phyloP scores from a whole-genome alignment of 2,888 invertebrate species.

The Eurytoma adleriae region DNA sequence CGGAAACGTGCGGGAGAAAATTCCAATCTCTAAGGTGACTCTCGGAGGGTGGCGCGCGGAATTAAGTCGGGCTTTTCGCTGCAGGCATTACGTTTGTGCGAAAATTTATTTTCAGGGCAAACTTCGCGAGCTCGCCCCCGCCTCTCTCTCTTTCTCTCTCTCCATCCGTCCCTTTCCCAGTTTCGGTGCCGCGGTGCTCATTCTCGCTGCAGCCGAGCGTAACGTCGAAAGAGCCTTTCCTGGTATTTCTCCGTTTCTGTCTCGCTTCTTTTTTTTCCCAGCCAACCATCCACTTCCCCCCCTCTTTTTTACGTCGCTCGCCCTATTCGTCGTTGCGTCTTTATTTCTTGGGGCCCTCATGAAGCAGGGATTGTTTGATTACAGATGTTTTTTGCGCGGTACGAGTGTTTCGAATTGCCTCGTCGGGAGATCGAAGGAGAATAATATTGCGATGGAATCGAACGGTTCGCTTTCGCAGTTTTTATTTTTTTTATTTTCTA shows the following conservation, averaged over 20 bases:
- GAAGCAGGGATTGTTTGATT: too few species aligned
- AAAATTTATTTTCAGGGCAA: slow-evolving; percentile 60
- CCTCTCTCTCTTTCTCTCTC: neutral
- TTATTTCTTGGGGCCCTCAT: neutral
- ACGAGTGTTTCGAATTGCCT: too few species aligned
- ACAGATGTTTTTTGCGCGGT: too few species aligned
- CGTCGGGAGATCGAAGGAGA: too few species aligned
- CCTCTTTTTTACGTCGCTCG: neutral
- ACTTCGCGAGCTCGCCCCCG: slow-evolving; percentile 41
- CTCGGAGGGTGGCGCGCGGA: slow-evolving; percentile 37
- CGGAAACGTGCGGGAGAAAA: slow-evolving; percentile 10
- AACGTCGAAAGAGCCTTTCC: slow-evolving; percentile 51
- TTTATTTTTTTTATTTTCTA: too few species aligned
- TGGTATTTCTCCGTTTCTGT: slow-evolving; percentile 37
- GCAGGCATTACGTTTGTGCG: slow-evolving; percentile 60
- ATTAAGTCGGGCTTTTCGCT: slow-evolving; percentile 58
- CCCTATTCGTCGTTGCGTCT: slow-evolving; percentile 9
- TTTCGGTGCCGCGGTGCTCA: slow-evolving; percentile 21
- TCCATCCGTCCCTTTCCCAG: neutral
- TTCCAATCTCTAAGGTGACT: slow-evolving; percentile 53
- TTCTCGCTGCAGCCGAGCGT: slow-evolving; percentile 43
- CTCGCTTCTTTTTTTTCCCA: slow-evolving; percentile 12
- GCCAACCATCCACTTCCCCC: neutral
- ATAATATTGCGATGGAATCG: too few species aligned
- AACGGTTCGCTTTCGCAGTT: too few species aligned